Conservation (phyloP, 2,797 vertebrate species). For the Enteromius treurensis region DNA sequence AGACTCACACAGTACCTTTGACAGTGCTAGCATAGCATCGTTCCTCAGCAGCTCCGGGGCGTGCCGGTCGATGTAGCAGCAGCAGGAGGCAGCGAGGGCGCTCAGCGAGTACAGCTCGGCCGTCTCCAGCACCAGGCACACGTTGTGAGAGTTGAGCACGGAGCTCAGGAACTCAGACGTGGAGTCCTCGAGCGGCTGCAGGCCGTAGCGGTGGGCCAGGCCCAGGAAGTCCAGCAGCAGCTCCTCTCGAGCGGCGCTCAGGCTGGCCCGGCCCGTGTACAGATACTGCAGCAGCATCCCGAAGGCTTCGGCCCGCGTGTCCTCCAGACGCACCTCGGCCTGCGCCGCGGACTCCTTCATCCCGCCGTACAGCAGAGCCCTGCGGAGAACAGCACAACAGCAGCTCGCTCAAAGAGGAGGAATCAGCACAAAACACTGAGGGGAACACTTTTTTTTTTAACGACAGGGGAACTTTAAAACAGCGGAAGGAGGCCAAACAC, state of each 20-base stretch:
- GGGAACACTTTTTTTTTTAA: no score
- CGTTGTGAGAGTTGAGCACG: constrained; percentile 91
- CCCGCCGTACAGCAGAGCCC: constrained; percentile 92
- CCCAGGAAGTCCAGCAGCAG: constrained; percentile 93
- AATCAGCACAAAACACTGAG: no score
- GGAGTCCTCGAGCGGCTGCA: constrained; percentile 93
- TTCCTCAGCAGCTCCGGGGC: constrained; percentile 91
- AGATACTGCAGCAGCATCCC: constrained; percentile 95
- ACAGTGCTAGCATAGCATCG: constrained; percentile 88
- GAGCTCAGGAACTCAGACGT: constrained; percentile 95
- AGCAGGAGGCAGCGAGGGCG: constrained; percentile 88
- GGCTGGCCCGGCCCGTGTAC: constrained; percentile 92
- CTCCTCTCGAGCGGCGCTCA: constrained; percentile 91
- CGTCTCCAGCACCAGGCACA: constrained; percentile 94
- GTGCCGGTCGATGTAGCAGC: constrained; percentile 92
- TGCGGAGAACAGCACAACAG: constrained; percentile 57
- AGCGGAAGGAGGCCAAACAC: no score
- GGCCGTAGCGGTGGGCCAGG: constrained; percentile 93
- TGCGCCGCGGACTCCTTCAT: constrained; percentile 96
- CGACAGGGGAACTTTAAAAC: no score
- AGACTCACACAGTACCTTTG: constrained; percentile 80
- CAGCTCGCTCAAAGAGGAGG: no score
- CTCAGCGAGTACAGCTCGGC: constrained; percentile 92
- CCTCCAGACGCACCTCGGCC: constrained; percentile 91
- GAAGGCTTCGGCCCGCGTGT: constrained; percentile 93